Evolutionary conservation across 2,113 vertebrate species (phyloP).

Genomic region (Hippocampus abdominalis): DNA sequence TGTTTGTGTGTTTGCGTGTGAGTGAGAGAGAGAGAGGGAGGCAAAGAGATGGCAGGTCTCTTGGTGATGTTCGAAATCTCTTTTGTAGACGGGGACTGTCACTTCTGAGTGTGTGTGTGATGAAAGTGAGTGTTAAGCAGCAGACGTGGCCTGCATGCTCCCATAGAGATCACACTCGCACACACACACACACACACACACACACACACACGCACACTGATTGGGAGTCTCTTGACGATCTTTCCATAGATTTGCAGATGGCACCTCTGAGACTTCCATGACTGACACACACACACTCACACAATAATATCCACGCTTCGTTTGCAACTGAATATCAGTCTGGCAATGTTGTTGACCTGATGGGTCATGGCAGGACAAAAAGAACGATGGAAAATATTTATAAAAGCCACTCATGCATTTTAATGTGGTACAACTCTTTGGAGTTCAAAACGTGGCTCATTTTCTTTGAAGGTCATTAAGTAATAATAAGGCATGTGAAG

Average conservation of each 20-base stretch:
- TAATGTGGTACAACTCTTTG: background rate
- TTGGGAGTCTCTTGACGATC: constrained; percentile 53
- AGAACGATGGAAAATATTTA: background rate
- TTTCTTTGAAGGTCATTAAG: background rate
- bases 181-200: constrained; percentile 26
- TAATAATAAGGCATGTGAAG: background rate
- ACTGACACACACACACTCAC: constrained; percentile 9
- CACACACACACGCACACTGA: constrained; percentile 24
- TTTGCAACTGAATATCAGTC: constrained; percentile 17
- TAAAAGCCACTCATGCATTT: background rate
- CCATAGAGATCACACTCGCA: constrained; percentile 50
- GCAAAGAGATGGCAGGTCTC: constrained; percentile 64
- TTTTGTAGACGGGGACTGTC: constrained; percentile 71
- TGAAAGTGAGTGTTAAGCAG: constrained; percentile 71
- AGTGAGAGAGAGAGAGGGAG: constrained; percentile 14
- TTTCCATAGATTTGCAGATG: constrained; percentile 58
- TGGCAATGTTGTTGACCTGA: background rate
- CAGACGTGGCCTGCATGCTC: constrained; percentile 55
- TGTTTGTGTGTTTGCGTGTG: constrained; percentile 41
- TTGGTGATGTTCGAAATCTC: constrained; percentile 67
- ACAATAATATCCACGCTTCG: constrained; percentile 8
- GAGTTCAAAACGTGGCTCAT: background rate
- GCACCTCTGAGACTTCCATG: constrained; percentile 48
- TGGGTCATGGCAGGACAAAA: constrained; percentile 3
- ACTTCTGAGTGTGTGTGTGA: constrained; percentile 70